phyloP scores from a whole-genome alignment of 1,140 invertebrate species.

The Asbolus verrucosus region DNA sequence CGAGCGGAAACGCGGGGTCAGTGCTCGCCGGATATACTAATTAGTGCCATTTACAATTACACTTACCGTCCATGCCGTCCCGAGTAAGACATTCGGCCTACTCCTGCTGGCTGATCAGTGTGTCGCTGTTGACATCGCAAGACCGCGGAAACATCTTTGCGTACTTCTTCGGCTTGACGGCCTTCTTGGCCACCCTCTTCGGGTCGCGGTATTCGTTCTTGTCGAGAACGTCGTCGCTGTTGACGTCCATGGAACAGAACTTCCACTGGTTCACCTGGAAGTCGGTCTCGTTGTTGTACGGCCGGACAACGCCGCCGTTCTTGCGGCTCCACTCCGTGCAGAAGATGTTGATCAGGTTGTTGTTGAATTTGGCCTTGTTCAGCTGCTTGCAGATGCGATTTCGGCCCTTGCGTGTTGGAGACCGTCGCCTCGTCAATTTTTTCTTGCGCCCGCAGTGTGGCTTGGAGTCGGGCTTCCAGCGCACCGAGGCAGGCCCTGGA shows the following conservation, averaged over 20 bases:
- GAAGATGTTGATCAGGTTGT: slow-evolving; percentile 85
- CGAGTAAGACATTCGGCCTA: slow-evolving; percentile 86
- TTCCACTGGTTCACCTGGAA: slow-evolving; percentile 85
- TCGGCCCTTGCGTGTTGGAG: slow-evolving; percentile 49
- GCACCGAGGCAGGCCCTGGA: no score
- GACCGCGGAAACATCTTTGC: slow-evolving; percentile 87
- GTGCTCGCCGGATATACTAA: slow-evolving; percentile 32
- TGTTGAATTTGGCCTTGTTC: slow-evolving; percentile 84
- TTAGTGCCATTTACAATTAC: slow-evolving; percentile 42
- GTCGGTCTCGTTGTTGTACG: slow-evolving; percentile 50
- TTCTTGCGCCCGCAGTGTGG: slow-evolving; percentile 78
- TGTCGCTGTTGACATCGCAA: slow-evolving; percentile 86
- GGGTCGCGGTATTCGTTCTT: slow-evolving; percentile 85
- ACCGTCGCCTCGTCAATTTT: slow-evolving; percentile 52
- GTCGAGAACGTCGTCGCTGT: slow-evolving; percentile 79
- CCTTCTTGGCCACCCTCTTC: slow-evolving; percentile 83
- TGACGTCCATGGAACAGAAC: slow-evolving; percentile 82
- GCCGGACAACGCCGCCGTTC: slow-evolving; percentile 60
- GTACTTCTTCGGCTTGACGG: slow-evolving; percentile 88
- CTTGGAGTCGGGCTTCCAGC: slow-evolving; percentile 67
- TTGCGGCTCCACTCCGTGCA: slow-evolving; percentile 78
- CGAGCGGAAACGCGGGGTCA: slow-evolving; percentile 30
- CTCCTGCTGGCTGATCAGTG: slow-evolving; percentile 77
- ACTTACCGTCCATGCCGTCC: slow-evolving; percentile 71
- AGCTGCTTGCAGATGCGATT: slow-evolving; percentile 73